Conservation (phyloP, 1,140 invertebrate species). For the Panagrolaimus sp. region DNA sequence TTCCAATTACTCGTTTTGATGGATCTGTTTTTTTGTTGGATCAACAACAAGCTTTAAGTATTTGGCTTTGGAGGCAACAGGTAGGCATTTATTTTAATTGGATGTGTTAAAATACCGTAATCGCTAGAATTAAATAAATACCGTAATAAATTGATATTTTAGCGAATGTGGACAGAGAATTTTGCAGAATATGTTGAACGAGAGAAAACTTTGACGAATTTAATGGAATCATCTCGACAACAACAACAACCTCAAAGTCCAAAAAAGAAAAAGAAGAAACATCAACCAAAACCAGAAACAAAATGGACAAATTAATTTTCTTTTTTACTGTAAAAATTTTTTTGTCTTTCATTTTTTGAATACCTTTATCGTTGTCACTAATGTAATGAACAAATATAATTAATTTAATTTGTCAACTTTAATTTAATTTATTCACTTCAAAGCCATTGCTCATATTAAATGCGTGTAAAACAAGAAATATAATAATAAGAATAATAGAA, state of each 20-base stretch:
- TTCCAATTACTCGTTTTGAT: constrained; percentile 52
- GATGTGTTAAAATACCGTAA: not conserved
- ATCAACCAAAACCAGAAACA: not conserved
- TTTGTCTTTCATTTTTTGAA: no score
- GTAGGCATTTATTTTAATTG: constrained; percentile 18
- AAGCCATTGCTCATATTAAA: no score
- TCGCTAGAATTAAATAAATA: not conserved
- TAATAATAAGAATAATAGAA: no score
- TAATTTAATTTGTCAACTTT: no score
- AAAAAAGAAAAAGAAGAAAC: not conserved
- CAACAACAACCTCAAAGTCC: not conserved
- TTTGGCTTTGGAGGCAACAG: constrained; percentile 55
- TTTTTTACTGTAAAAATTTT: no score
- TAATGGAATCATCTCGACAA: not conserved
- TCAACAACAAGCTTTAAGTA: constrained; percentile 48
- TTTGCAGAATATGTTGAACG: constrained; percentile 44
- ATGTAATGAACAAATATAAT: no score
- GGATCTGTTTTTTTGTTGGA: constrained; percentile 47
- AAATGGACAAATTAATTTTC: no score
- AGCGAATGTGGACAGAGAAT: constrained; percentile 51
- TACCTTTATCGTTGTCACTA: no score
- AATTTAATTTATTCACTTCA: no score
- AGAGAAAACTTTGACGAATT: constrained; percentile 34
- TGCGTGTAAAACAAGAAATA: no score
- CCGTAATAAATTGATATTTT: constrained; percentile 14